Base-by-base conservation (phyloP, 2,797 vertebrate species). In the Sternotherus odoratus region DNA sequence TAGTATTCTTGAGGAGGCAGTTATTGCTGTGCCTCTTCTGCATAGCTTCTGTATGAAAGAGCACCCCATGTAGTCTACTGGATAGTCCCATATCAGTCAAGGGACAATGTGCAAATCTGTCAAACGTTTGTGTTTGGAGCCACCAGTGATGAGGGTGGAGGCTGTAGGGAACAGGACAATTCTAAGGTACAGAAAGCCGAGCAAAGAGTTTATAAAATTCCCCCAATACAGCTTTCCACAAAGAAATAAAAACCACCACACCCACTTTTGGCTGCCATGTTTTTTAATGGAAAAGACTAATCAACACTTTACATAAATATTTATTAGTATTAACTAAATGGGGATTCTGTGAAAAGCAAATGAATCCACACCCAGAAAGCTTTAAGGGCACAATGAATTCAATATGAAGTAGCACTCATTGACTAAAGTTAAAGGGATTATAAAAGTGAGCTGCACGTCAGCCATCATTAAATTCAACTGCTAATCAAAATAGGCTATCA, bases 251-350 rank as follows among this genome's bases (percentile, higher is more conserved):
- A 80, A n/a, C 0, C 1, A 79, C 46, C 48, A 88, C 53, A n/a
- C 93, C 77, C 12, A 8, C 43, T 74, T 85, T 63, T 36, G 53
- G 51, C 54, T 97, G 92, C 89, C 82, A 80, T 91, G 48, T 56
- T 95, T 78, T 97, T 97, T 97, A 97, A 97, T 97, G 96, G 96
- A 97, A 94, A 96, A 96, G 93, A 91, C 89, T 88, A 95, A 94
- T 91, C 81, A 80, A 85, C 79, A 92, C 91, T 90, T 95, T 86
- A 96, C 95, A 96, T 95, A 97, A 96, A 97, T 97, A 97, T 33
- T 87, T 87, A 87, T 95, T 91, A 93, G 88, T 85, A 90, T 94
- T 83, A 96, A 95, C 17, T 84, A 75, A 87, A 63, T 21, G 48
- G 56, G 77, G 87, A 74, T 95, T 91, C 77, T 60, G 85, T 91